phyloP scores from a whole-genome alignment of 2,113 vertebrate species.

The Asarcornis scutulata region DNA sequence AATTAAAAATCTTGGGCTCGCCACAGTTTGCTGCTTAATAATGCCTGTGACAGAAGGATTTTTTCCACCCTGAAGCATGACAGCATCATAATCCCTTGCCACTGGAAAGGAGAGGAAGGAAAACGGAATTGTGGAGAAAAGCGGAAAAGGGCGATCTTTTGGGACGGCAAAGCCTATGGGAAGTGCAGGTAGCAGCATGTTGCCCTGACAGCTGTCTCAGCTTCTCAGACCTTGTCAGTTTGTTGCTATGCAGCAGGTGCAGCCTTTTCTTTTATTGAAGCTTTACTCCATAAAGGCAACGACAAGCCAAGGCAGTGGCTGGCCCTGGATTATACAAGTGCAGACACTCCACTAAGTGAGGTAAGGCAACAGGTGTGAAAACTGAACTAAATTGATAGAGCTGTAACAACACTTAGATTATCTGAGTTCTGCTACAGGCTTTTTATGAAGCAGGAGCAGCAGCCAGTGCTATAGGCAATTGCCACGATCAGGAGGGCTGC shows the following conservation, averaged over 20 bases:
- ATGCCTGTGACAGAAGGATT: constrained; percentile 79
- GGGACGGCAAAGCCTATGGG: constrained; percentile 72
- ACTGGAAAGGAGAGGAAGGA: constrained; percentile 66
- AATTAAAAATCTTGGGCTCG: constrained; percentile 82
- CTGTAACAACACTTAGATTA: constrained; percentile 61
- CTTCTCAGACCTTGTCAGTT: constrained; percentile 78
- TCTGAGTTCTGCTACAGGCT: constrained; percentile 57
- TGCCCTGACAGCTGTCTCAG: constrained; percentile 79
- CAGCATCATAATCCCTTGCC: constrained; percentile 68
- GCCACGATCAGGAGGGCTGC: constrained; percentile 13
- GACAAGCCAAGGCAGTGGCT: constrained; percentile 80
- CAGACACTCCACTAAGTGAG: constrained; percentile 82
- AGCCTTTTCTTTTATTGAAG: constrained; percentile 76
- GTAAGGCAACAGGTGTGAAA: constrained; percentile 84
- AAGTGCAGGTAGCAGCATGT: constrained; percentile 84
- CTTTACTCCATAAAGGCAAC: constrained; percentile 77
- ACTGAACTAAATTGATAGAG: constrained; percentile 41
- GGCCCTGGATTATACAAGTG: constrained; percentile 81
- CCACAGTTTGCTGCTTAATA: constrained; percentile 76
- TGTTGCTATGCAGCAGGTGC: constrained; percentile 83
- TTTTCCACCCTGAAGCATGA: constrained; percentile 76
- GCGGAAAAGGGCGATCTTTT: constrained; percentile 70
- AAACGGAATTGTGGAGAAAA: constrained; percentile 69
- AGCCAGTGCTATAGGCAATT: constrained; percentile 30
- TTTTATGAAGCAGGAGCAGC: constrained; percentile 43